Evolutionary conservation across 2,888 invertebrate species (phyloP), one percentile per base, ranked within the genome.

Genomic region (Heteromyza rotundicornis): DNA sequence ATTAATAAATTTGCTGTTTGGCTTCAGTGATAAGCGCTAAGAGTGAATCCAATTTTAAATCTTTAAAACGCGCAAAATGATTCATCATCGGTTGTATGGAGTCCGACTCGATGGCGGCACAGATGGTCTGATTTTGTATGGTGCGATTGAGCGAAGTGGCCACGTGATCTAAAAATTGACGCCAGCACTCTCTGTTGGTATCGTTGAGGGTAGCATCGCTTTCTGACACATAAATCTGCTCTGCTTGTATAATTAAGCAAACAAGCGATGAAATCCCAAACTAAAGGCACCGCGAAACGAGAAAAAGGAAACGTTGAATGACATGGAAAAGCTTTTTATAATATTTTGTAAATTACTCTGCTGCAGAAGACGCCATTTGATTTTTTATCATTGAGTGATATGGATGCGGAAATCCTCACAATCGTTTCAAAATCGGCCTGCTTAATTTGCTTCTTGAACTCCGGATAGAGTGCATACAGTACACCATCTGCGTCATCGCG

Each of bases 231-330:
- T 82, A 84, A 49, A 84, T 76, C 52, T 75, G 71, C 70, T 83
- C 83, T 32, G 81, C 78, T 59, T 80, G 79, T 49, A 81, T 60
- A 64, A 83, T 77, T 50, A 83, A 70, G 53, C 78, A 79, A 53
- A 83, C 79, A 27, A 84, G 68, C 55, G 82, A 80, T 55, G 82
- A 77, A 63, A 84, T 80, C 32, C 81, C 84, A 67, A 83, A 84
- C 84, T 83, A 69, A 5, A 12, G 32, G n/a, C n/a, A n/a, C n/a
- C n/a, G n/a, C n/a, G n/a, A n/a, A n/a, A n/a, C n/a, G n/a, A n/a
- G n/a, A n/a, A n/a, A n/a, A n/a, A n/a, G n/a, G n/a, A n/a, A n/a
- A n/a, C n/a, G n/a, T n/a, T n/a, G n/a, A n/a, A 32, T 12, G 32
- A 8, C 12, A 8, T 8, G 7, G 12, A 61, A 36, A 58, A 20